These are phyloP conservation scores for Prionace glauca DNA, from an alignment of 2,797 vertebrate species.

Conservation along the genomic window DNA sequence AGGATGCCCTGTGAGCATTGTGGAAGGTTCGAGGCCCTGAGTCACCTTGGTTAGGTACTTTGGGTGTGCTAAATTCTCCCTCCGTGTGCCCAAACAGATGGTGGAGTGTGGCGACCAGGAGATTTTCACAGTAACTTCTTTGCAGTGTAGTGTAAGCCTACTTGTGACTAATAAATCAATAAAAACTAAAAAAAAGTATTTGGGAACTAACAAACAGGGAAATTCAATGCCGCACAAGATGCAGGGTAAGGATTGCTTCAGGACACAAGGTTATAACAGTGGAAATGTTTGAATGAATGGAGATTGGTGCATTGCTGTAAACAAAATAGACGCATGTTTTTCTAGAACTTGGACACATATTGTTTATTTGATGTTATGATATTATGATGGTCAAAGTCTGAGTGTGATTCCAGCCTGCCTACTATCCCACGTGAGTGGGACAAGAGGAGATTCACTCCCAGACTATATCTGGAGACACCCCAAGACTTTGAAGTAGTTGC, in stretches of 20 bases:
- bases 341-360: neutral
- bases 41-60: neutral
- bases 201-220: neutral
- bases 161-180: too few relatives aligned
- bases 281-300: neutral
- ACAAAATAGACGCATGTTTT: neutral
- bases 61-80: too few relatives aligned
- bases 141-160: too few relatives aligned
- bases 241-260: neutral
- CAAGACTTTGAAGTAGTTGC: neutral
- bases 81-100: too few relatives aligned
- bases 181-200: neutral
- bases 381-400: neutral
- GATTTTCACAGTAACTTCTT: too few relatives aligned
- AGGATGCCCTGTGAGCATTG: too few relatives aligned
- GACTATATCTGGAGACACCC: neutral
- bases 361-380: neutral
- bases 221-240: neutral
- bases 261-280: neutral
- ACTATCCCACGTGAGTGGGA: neutral
- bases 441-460: neutral
- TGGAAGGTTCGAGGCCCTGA: neutral
- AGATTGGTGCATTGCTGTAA: neutral
- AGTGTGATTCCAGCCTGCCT: neutral
- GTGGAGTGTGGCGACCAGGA: too few relatives aligned